Evolutionary conservation across 2,113 vertebrate genomes (phyloP).

Genomic region (Ceratotherium simum): DNA sequence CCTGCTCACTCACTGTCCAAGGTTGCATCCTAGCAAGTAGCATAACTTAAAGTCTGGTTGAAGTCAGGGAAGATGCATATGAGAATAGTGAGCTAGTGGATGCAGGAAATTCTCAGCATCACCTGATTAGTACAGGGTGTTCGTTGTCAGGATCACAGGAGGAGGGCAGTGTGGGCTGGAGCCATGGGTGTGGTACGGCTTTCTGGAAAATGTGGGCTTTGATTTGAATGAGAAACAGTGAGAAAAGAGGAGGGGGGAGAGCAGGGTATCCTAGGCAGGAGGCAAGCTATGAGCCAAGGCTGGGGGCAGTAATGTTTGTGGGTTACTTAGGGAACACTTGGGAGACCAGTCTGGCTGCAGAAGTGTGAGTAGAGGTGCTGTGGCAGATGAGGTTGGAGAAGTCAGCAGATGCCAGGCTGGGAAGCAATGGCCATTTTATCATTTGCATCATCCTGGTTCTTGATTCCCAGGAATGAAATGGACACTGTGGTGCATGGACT

Average conservation of each 20-base stretch:
- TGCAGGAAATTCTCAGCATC: background rate
- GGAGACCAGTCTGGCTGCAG: background rate
- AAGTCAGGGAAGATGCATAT: background rate
- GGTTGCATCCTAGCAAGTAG: background rate
- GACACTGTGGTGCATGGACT: background rate
- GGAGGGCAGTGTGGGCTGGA: background rate
- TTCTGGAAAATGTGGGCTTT: background rate
- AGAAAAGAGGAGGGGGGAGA: background rate
- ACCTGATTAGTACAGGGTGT: background rate
- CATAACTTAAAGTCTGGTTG: background rate
- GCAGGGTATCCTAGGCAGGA: background rate
- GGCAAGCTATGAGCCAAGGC: background rate
- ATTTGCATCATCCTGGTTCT: background rate
- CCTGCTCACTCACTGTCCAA: background rate
- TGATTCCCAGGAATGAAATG: background rate
- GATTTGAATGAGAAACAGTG: background rate
- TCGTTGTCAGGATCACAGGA: background rate
- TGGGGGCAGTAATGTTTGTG: background rate
- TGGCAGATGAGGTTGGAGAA: background rate
- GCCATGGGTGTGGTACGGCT: background rate
- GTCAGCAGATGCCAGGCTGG: background rate
- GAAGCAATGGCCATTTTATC: background rate
- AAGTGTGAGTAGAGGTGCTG: background rate
- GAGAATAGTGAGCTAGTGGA: background rate
- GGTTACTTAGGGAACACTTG: background rate